These are phyloP conservation scores for Chiloscyllium punctatum DNA, from an alignment of 2,797 vertebrate genomes.

Conservation along the genomic window DNA sequence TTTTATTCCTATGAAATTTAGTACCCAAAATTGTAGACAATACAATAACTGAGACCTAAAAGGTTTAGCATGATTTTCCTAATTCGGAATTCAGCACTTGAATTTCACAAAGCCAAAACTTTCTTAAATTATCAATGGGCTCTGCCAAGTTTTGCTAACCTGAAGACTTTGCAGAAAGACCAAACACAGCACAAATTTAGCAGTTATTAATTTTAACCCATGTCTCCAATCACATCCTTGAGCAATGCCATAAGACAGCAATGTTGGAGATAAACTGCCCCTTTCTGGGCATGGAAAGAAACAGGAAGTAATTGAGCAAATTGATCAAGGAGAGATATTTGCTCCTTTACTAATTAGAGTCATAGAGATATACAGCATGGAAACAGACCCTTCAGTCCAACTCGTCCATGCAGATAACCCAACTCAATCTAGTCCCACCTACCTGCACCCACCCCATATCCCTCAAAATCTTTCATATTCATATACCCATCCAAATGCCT, in stretches of 20 bases:
- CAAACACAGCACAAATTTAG: neutral
- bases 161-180: neutral
- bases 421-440: too few species aligned
- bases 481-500: too few species aligned
- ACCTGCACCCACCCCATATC: too few species aligned
- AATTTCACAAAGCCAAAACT: neutral
- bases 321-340: too few species aligned
- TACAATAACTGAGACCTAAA: neutral
- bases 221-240: neutral
- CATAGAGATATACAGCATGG: too few species aligned
- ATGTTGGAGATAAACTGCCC: neutral
- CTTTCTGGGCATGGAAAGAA: too few species aligned
- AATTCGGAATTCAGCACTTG: neutral
- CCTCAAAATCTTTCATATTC: too few species aligned
- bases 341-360: too few species aligned
- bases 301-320: too few species aligned
- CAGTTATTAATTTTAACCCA: neutral
- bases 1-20: neutral
- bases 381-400: too few species aligned
- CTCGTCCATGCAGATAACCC: too few species aligned
- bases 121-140: neutral
- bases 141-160: neutral
- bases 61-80: neutral
- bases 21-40: neutral
- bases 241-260: neutral